phyloP scores from a whole-genome alignment of 2,888 invertebrate species.

The Athetis lepigone region DNA sequence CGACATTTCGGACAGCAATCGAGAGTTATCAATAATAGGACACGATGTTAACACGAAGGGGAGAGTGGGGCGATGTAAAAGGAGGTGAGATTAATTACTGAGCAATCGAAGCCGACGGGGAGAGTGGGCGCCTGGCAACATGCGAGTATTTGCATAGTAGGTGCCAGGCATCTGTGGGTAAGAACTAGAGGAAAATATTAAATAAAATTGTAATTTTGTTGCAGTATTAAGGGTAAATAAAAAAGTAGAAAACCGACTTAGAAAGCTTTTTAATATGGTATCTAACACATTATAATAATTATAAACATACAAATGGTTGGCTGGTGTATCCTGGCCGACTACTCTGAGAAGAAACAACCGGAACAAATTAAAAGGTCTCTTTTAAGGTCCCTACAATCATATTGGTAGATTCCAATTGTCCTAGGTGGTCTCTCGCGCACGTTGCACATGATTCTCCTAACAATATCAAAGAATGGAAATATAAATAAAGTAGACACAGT shows the following conservation, averaged over 20 bases:
- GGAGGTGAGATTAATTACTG: constrained; percentile 75
- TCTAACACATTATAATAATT: too few species aligned
- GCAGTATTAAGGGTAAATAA: constrained; percentile 1
- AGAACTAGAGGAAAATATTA: neutral
- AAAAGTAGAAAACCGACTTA: neutral
- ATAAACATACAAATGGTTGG: too few species aligned
- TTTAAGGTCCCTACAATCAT: too few species aligned
- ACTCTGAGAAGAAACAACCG: too few species aligned
- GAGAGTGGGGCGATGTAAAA: constrained; percentile 44
- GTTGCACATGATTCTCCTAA: too few species aligned
- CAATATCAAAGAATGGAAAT: too few species aligned
- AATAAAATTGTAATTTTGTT: neutral
- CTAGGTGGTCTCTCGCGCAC: too few species aligned
- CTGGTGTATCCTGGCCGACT: too few species aligned
- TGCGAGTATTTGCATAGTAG: constrained; percentile 57
- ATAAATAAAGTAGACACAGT: too few species aligned
- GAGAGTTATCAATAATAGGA: constrained; percentile 59
- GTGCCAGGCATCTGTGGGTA: constrained; percentile 35
- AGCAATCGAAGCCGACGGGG: constrained; percentile 67
- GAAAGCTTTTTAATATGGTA: too few species aligned
- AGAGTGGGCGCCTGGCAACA: constrained; percentile 41
- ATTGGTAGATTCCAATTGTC: too few species aligned
- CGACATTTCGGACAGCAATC: constrained; percentile 39
- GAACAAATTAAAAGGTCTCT: too few species aligned
- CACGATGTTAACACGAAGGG: constrained; percentile 61